These are phyloP conservation scores for Drosophila melanosoma DNA, from an alignment of 2,888 invertebrate genomes.

Conservation along the genomic window DNA sequence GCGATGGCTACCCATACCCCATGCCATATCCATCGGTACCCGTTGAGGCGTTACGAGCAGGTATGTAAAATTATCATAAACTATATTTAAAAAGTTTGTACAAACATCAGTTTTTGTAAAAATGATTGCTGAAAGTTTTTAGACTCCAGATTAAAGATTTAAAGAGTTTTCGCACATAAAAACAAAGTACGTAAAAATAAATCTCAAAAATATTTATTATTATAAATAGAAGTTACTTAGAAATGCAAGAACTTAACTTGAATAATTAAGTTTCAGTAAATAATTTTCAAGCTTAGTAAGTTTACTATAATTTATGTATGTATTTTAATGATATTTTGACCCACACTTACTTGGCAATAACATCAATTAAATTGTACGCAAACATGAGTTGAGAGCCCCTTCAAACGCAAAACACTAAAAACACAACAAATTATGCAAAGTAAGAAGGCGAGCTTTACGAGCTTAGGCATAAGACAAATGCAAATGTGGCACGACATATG, in stretches of 20 bases:
- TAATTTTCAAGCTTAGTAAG: neutral
- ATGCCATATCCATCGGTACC: slow-evolving; percentile 96
- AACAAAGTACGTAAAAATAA: neutral
- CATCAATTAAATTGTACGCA: slow-evolving; percentile 27
- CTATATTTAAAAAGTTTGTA: neutral
- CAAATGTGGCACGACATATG: slow-evolving; percentile 70
- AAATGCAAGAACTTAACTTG: neutral
- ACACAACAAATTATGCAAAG: slow-evolving; percentile 39
- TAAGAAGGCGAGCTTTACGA: slow-evolving; percentile 44
- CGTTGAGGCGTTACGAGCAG: slow-evolving; percentile 94
- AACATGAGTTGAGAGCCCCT: slow-evolving; percentile 1
- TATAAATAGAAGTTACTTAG: neutral
- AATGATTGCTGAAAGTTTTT: neutral
- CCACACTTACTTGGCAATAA: slow-evolving; percentile 9
- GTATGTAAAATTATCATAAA: slow-evolving; percentile 86
- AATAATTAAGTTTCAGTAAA: neutral
- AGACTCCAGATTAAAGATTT: neutral
- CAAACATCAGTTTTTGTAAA: neutral
- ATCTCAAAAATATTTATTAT: neutral
- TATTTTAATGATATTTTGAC: neutral
- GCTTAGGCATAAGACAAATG: slow-evolving; percentile 72
- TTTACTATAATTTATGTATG: neutral
- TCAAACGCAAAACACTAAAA: slow-evolving; percentile 8
- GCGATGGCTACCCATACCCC: slow-evolving; percentile 96
- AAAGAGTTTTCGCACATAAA: neutral